Base-by-base conservation (phyloP, 2,888 invertebrate genomes). In the Agonopterix heracliana region DNA sequence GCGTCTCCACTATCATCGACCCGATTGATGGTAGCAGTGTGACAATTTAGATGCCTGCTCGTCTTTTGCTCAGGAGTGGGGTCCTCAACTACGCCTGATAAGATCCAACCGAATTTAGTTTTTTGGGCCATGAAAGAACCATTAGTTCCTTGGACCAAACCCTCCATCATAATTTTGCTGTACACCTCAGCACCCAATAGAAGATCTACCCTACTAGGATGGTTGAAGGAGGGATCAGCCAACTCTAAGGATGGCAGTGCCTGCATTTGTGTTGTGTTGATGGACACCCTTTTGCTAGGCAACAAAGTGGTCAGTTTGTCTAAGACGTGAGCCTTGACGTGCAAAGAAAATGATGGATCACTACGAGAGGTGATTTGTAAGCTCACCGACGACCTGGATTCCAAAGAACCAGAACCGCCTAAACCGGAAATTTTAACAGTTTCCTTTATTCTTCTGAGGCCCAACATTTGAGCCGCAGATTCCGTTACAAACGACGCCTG, bases 141-240 rank as follows among this genome's bases (percentile, higher is more conserved):
- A 7, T 34, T n/a, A 3, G 52, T 52, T 43, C 49, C 41, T 34
- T 51, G 56, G 4, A 45, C 49, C 3, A 64, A 11, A 0, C 59
- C 62, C 26, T 54, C 53, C 9, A 44, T 9, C 11, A 64, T 47
- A n/a, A 63, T 50, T 44, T 51, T 45, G 13, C 57, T 45, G 36
- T 60, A 60, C 5, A 61, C 46, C 7, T 61, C 58, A 9, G 60
- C 63, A 14, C 66, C 64, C 9, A 63, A 49, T 40, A 63, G 47
- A 14, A 62, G 11, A 38, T 61, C 57, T 17, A 57, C 43, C 45
- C 47, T 54, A 41, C 47, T 51, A 1, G 56, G 53, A 12, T 44
- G 48, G 17, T 52, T 9, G 44, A 49, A 58, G 0, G 43, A 10
- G 7, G 60, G 55, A 46, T 58, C 60, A 3, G 58, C 56, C 2